Evolutionary conservation across 2,797 vertebrate genomes (phyloP).

Genomic region (Macrochelys suwanniensis): DNA sequence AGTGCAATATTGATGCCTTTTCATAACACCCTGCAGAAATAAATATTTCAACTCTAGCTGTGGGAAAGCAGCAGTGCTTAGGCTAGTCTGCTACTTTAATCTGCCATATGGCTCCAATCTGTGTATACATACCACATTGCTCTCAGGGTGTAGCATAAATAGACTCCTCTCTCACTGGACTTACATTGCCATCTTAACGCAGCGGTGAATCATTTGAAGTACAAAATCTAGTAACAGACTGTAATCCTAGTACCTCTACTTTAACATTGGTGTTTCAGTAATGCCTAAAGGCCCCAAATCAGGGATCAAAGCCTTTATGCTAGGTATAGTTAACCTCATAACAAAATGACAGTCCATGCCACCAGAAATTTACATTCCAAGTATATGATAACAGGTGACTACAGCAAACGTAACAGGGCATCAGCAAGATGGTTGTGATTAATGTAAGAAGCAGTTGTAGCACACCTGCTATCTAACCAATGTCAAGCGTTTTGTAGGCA

Average conservation of each 20-base stretch:
- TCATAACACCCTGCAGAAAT: background rate
- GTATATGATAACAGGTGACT: background rate
- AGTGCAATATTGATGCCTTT: background rate
- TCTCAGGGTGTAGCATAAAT: background rate
- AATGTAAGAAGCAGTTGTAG: background rate
- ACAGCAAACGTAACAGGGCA: background rate
- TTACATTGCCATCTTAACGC: background rate
- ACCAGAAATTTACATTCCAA: background rate
- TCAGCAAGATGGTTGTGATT: background rate
- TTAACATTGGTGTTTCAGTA: background rate
- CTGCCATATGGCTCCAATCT: rapidly evolving
- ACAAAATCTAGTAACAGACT: background rate
- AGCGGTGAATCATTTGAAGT: background rate
- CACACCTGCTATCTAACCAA: background rate
- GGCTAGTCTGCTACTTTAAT: background rate
- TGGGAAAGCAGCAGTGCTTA: background rate
- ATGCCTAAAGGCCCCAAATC: background rate
- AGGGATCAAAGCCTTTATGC: background rate
- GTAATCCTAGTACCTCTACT: background rate
- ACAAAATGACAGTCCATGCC: background rate
- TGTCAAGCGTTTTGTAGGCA: background rate
- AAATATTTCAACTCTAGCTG: background rate
- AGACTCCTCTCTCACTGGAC: background rate
- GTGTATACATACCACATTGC: rapidly evolving
- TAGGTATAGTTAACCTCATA: background rate